Conservation (phyloP, 2,888 invertebrate genomes). For the Pandemis cinnamomeana region DNA sequence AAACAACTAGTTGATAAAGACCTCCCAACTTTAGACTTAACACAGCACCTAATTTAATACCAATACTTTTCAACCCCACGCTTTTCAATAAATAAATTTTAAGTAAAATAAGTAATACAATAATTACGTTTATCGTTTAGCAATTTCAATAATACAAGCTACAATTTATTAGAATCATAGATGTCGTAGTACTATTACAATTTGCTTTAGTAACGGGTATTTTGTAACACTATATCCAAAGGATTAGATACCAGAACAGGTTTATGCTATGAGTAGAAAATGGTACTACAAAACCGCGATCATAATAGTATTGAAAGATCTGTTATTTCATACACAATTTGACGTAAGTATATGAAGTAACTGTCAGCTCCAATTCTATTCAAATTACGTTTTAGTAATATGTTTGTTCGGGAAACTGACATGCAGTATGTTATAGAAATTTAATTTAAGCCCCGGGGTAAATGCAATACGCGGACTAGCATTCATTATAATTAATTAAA, state of each 20-base stretch:
- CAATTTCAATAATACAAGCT: background rate
- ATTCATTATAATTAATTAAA: background rate
- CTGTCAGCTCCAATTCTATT: too few relatives aligned
- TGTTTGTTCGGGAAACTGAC: too few relatives aligned
- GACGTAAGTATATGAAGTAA: too few relatives aligned
- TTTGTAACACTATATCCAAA: too few relatives aligned
- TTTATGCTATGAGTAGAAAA: too few relatives aligned
- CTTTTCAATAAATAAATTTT: background rate
- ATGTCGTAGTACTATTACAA: too few relatives aligned
- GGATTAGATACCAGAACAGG: too few relatives aligned
- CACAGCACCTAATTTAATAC: conserved; percentile 8
- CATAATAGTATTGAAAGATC: too few relatives aligned
- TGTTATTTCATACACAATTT: too few relatives aligned
- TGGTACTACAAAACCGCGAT: too few relatives aligned
- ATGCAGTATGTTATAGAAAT: background rate
- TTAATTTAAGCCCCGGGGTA: background rate
- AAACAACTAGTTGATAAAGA: background rate
- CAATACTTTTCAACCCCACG: background rate
- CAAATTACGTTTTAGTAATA: too few relatives aligned
- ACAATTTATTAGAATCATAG: background rate
- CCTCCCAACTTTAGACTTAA: background rate
- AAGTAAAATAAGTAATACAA: background rate
- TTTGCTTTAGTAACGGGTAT: too few relatives aligned
- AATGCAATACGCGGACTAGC: conserved; percentile 8
- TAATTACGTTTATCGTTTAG: background rate